Percentiles rank a stretch among this genome's conserved stretches.
Conservation (phyloP, 2,797 vertebrate genomes). For the Chelon auratus region DNA sequence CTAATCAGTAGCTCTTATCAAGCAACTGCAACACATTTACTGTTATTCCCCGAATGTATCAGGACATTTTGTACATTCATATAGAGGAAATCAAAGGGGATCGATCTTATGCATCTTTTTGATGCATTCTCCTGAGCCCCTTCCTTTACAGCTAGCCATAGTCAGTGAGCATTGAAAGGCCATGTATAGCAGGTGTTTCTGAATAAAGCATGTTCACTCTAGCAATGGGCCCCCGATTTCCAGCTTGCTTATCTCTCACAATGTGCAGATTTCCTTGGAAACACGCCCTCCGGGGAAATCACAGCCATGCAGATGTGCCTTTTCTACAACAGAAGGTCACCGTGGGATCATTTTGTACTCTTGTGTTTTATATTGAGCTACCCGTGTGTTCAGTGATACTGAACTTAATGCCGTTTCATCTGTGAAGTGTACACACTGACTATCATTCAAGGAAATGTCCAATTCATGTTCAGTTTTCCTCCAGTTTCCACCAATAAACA, state of each 20-base stretch:
- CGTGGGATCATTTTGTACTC: conserved; percentile 1
- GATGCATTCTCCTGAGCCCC: conserved; percentile 21
- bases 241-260: conserved; percentile 49
- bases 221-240: conserved; percentile 33
- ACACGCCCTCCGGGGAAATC: conserved; percentile 56
- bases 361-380: conserved; percentile 27
- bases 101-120: conserved; percentile 27
- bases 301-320: conserved; percentile 52
- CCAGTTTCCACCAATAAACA: conserved; percentile 28
- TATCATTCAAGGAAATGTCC: conserved; percentile 33
- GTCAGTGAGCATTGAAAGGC: conserved; percentile 63
- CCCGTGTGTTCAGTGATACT: neutral
- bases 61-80: neutral
- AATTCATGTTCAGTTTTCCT: no score
- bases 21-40: conserved; percentile 1
- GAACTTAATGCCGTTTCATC: conserved; percentile 9
- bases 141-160: conserved; percentile 45
- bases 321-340: conserved; percentile 40
- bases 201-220: conserved; percentile 66
- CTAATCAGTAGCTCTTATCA: conserved; percentile 32
- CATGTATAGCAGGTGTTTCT: conserved; percentile 64
- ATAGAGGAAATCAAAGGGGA: conserved; percentile 17
- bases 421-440: neutral
- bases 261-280: conserved; percentile 48
- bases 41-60: neutral